Evolutionary conservation across 2,888 invertebrate species (phyloP).

Genomic region (Drosophila greeni): DNA sequence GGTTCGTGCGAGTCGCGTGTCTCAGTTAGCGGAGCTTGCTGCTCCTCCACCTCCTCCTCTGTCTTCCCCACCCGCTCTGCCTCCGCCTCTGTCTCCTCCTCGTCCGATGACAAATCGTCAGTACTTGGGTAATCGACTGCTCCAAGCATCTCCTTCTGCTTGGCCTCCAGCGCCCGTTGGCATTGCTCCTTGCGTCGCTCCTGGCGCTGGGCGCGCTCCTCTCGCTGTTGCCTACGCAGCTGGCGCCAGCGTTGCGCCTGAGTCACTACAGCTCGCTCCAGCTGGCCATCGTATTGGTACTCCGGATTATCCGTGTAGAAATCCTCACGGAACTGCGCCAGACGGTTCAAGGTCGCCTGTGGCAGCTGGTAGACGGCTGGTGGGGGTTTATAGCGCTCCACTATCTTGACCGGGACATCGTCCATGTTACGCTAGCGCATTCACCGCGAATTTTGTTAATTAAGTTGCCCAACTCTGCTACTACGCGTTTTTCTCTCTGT

Average conservation of each 20-base stretch:
- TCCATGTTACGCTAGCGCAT: constrained; percentile 81
- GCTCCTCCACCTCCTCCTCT: constrained; percentile 8
- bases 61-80: constrained; percentile 4
- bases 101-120: constrained; percentile 81
- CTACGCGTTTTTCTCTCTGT: constrained; percentile 49
- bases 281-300: constrained; percentile 84
- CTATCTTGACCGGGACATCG: constrained; percentile 92
- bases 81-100: constrained; percentile 41
- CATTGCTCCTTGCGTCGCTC: constrained; percentile 82
- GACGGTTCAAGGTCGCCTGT: constrained; percentile 80
- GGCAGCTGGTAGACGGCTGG: constrained; percentile 83
- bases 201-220: constrained; percentile 82
- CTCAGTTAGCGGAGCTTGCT: constrained; percentile 16
- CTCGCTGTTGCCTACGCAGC: constrained; percentile 82
- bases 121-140: constrained; percentile 83
- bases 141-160: constrained; percentile 81
- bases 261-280: constrained; percentile 86
- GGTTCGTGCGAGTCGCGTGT: constrained; percentile 49
- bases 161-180: constrained; percentile 81
- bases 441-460: constrained; percentile 59
- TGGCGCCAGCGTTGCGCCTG: constrained; percentile 86
- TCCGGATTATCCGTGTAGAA: constrained; percentile 80
- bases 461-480: constrained; percentile 33
- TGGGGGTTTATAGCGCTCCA: constrained; percentile 91
- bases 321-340: constrained; percentile 80